Evolutionary conservation across 2,888 invertebrate genomes (phyloP).

Genomic region (Drosophila austrosaltans): DNA sequence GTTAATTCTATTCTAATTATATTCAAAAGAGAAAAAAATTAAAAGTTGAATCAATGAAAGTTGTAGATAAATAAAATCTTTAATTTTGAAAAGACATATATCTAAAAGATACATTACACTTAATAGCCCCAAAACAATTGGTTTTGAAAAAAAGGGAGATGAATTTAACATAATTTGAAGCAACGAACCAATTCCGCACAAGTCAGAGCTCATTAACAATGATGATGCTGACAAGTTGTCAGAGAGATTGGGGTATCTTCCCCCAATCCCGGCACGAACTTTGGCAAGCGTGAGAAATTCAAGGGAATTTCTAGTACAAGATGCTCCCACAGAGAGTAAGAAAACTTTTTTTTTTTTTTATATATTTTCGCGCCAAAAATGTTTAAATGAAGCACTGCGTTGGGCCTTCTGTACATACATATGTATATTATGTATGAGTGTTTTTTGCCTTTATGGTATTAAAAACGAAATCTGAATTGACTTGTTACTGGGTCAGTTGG

Average conservation of each 20-base stretch:
- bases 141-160: background rate
- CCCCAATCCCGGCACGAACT: constrained; percentile 28
- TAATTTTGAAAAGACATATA: too few species aligned
- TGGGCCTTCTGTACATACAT: constrained; percentile 11
- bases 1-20: background rate
- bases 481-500: constrained; percentile 26
- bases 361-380: constrained; percentile 26
- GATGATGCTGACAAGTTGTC: constrained; percentile 61
- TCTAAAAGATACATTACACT: too few species aligned
- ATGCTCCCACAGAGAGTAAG: constrained; percentile 36
- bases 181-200: background rate
- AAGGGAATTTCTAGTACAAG: constrained; percentile 7
- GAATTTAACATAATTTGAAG: background rate
- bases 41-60: too few species aligned
- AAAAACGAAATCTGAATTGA: background rate
- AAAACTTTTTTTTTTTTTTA: constrained; percentile 4
- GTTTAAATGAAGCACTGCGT: constrained; percentile 14
- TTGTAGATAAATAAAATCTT: too few species aligned
- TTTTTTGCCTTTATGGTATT: too few species aligned
- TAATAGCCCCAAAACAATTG: too few species aligned
- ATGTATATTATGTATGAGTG: background rate
- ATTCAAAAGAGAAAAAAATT: too few species aligned
- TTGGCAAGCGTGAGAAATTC: constrained; percentile 62
- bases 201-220: constrained; percentile 57
- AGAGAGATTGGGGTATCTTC: constrained; percentile 16